These are phyloP conservation scores for Synergus gifuensis DNA, from an alignment of 2,888 invertebrate species.

Conservation along the genomic window DNA sequence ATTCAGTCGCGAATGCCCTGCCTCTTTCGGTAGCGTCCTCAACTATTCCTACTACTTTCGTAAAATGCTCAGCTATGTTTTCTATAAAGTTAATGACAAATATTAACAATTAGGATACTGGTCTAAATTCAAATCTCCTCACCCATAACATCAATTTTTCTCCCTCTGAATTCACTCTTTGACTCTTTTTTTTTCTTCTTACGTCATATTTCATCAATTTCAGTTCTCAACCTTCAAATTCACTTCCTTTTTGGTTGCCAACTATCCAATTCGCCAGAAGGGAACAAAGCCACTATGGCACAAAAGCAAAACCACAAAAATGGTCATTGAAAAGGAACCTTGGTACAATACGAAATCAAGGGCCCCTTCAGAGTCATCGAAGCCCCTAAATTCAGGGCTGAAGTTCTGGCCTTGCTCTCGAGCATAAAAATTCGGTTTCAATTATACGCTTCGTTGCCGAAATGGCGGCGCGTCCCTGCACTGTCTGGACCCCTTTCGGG, in stretches of 20 bases:
- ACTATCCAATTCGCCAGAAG: conserved; percentile 35
- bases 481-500: conserved; percentile 55
- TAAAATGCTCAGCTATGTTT: no score
- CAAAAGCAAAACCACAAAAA: conserved; percentile 29
- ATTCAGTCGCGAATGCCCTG: no score
- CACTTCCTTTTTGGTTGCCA: neutral
- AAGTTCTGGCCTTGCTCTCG: conserved; percentile 55
- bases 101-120: no score
- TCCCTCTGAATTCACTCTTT: no score
- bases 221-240: conserved; percentile 3
- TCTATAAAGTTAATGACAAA: no score
- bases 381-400: conserved; percentile 43
- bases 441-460: conserved; percentile 51
- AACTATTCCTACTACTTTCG: neutral
- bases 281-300: conserved; percentile 37
- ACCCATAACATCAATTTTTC: no score
- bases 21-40: no score
- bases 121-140: no score
- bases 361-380: conserved; percentile 10
- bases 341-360: conserved; percentile 26
- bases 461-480: conserved; percentile 58
- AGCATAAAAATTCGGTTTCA: conserved; percentile 54
- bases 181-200: no score
- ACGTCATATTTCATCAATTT: neutral
- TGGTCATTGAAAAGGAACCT: conserved; percentile 20